Evolutionary conservation across 2,113 vertebrate genomes (phyloP).

Genomic region (Danio rerio): GRCz12tu NC_133180.1:29969001-29969500

Average conservation of each 20-base stretch:
- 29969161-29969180: background rate
- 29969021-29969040: background rate
- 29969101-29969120: background rate
- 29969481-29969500: conserved; percentile 16
- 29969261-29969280: conserved; percentile 5
- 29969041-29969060: background rate
- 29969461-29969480: background rate
- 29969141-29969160: background rate
- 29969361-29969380: conserved; percentile 21
- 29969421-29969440: conserved; percentile 14
- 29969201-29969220: background rate
- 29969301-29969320: conserved; percentile 37
- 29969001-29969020: no score
- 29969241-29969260: background rate
- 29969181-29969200: background rate
- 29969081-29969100: background rate
- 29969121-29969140: background rate
- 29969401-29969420: conserved; percentile 6
- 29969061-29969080: background rate
- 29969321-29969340: background rate
- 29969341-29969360: conserved; percentile 10
- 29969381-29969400: conserved; percentile 6
- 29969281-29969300: conserved; percentile 1
- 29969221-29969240: no score
- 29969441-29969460: conserved; percentile 19